Evolutionary conservation across 2,113 vertebrate species (phyloP).

Genomic region (Balaeniceps rex): DNA sequence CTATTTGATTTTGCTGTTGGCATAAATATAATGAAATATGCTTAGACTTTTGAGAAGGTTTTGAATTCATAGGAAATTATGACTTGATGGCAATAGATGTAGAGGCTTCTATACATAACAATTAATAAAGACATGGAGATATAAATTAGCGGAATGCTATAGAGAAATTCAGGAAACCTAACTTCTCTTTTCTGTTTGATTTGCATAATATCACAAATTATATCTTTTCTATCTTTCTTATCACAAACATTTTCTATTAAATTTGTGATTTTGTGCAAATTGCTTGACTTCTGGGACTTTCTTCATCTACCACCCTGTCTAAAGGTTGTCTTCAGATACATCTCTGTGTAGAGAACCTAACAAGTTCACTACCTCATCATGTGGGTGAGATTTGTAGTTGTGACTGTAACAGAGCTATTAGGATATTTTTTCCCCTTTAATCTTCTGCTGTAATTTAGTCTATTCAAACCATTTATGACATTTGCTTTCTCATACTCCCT

Average conservation of each 20-base stretch:
- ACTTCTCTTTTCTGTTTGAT: not conserved
- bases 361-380: not conserved
- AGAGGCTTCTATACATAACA: not conserved
- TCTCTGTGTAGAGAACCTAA: not conserved
- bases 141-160: not conserved
- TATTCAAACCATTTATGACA: not conserved
- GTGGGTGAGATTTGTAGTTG: not conserved
- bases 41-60: not conserved
- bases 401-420: not conserved
- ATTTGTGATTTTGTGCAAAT: not conserved
- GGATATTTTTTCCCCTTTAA: not conserved
- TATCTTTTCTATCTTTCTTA: not conserved
- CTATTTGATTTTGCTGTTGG: not conserved
- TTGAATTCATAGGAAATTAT: not conserved
- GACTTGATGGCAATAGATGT: not conserved
- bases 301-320: not conserved
- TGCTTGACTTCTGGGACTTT: not conserved
- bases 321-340: not conserved
- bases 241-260: not conserved
- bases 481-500: not conserved
- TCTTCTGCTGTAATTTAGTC: not conserved
- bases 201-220: not conserved
- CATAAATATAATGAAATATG: not conserved
- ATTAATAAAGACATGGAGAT: not conserved
- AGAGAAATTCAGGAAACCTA: not conserved